Base-by-base conservation (phyloP, 2,113 vertebrate genomes). In the Thunnus thynnus region DNA sequence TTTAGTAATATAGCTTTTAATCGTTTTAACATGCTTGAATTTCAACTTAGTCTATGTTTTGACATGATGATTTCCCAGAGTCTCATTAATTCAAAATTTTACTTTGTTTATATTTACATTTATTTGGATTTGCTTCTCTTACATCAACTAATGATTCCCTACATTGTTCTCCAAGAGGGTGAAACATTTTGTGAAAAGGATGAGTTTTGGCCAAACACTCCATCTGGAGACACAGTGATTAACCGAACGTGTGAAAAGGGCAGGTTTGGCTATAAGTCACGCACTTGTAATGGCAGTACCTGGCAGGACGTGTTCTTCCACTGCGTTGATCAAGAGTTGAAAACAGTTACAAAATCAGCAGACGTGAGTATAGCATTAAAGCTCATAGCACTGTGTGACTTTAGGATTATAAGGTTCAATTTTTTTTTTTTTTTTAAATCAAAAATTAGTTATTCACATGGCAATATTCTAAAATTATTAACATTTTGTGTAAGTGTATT, bases 311-410 rank as follows among this genome's bases (percentile, higher is more conserved):
- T 75, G 13, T 48, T 51, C n/a, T 46, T 50, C 13, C 2, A 41
- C 3, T 95, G 94, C 18, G 10, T 93, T 51, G 86, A 25, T 8
- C 0, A 54, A 20, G 2, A 83, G 17, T 30, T 95, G 18, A 25
- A 22, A 1, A 27, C 36, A 9, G 12, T 95, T 44, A 0, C 27
- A 6, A 7, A 25, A 1, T 12, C n/a, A 47, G 92, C 94, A 72
- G 4, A 55, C 0, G 95, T 95, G 48, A 91, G 88, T 86, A 57
- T 70, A 3, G 0, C 5, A 9, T 56, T 18, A n/a, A 13, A 51
- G 41, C 4, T 72, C 5, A 16, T 14, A 8, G 10, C 3, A 44
- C 16, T 16, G n/a, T 56, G 36, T 36, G 20, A 17, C n/a, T 18
- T 48, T 13, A 25, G 1, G 48, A 32, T 72, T 22, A 64, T 32